Percentiles rank a stretch among this genome's conserved stretches.
These are phyloP conservation scores for Panagrolaimus sp. DNA, from an alignment of 1,140 invertebrate genomes.

Conservation along the genomic window DNA sequence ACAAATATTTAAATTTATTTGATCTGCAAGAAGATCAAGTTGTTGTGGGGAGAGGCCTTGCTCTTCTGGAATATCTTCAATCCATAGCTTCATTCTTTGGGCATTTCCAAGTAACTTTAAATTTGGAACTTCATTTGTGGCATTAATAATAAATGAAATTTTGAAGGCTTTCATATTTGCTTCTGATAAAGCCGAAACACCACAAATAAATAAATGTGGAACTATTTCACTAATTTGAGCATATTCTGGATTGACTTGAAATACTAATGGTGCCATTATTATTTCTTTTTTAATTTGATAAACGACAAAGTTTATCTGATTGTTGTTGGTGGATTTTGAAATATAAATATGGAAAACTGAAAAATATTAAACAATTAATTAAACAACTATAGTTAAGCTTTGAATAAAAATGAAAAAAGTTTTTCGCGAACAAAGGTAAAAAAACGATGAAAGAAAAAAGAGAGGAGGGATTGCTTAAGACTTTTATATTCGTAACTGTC, in stretches of 20 bases:
- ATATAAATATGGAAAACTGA: too few relatives aligned
- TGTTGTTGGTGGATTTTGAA: too few relatives aligned
- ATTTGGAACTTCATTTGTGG: conserved; percentile 73
- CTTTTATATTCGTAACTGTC: too few relatives aligned
- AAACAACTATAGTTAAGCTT: too few relatives aligned
- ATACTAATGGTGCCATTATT: not conserved
- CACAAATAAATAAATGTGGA: conserved; percentile 51
- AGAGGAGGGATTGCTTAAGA: too few relatives aligned
- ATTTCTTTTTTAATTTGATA: too few relatives aligned
- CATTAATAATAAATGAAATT: conserved; percentile 71
- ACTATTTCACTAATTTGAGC: conserved; percentile 52
- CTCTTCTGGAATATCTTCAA: conserved; percentile 68
- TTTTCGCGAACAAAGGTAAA: too few relatives aligned
- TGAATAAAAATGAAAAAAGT: too few relatives aligned
- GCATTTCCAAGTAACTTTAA: conserved; percentile 62
- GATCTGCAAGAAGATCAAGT: conserved; percentile 71
- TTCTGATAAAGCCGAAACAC: conserved; percentile 41
- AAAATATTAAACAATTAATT: too few relatives aligned
- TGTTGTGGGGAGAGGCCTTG: conserved; percentile 65
- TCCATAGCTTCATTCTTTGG: conserved; percentile 65
- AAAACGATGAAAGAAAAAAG: too few relatives aligned
- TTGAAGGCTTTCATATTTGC: conserved; percentile 53
- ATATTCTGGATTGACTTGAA: conserved; percentile 53
- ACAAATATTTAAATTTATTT: conserved; percentile 59
- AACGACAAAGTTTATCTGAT: too few relatives aligned